phyloP scores from a whole-genome alignment of 2,888 invertebrate genomes.

The Caenorhabditis parvicauda region DNA sequence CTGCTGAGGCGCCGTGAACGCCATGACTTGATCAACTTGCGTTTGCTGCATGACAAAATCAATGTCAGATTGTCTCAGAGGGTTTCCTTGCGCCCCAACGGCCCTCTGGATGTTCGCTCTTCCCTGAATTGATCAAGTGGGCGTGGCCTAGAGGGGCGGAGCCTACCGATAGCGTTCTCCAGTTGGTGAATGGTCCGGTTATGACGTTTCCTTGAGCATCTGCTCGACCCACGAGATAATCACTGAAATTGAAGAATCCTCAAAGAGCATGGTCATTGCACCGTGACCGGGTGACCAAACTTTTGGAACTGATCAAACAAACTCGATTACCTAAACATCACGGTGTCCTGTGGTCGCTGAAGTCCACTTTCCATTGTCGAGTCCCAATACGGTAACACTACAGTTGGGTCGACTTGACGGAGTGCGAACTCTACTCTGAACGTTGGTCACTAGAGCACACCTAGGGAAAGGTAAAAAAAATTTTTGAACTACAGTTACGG shows the following conservation, averaged over 20 bases:
- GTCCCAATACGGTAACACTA: constrained; percentile 47
- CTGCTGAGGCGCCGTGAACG: constrained; percentile 51
- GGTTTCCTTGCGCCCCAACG: constrained; percentile 42
- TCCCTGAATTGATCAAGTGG: constrained; percentile 20
- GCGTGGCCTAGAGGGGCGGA: neutral
- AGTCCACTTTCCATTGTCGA: constrained; percentile 37
- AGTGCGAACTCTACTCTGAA: constrained; percentile 47
- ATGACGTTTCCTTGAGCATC: constrained; percentile 23
- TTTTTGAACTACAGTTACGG: no score
- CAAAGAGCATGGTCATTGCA: neutral
- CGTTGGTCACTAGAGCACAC: no score
- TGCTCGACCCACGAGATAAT: constrained; percentile 21
- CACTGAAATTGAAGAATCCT: neutral
- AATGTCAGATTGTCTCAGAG: constrained; percentile 39
- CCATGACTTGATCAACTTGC: constrained; percentile 47
- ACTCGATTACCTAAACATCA: constrained; percentile 38
- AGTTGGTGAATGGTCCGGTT: constrained; percentile 45
- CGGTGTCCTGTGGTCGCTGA: constrained; percentile 43
- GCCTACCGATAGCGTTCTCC: constrained; percentile 42
- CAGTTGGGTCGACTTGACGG: constrained; percentile 43
- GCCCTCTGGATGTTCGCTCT: constrained; percentile 33
- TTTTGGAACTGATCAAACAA: neutral
- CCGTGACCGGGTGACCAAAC: neutral
- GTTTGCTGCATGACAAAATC: constrained; percentile 46
- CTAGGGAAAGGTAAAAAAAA: no score